Conservation (phyloP, 2,888 invertebrate genomes). For the Salticus scenicus region DNA sequence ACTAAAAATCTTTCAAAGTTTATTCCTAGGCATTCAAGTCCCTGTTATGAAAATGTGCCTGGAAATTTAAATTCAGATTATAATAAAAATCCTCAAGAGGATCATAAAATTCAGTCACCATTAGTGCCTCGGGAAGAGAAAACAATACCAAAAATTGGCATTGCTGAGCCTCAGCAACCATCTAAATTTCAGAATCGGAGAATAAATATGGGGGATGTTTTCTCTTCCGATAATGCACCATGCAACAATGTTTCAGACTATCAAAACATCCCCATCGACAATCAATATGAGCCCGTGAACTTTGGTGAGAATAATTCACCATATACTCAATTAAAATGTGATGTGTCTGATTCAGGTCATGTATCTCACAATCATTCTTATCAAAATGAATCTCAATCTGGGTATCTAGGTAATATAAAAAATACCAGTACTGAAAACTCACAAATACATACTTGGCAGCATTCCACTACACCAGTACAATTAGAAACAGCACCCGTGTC, state of each 20-base stretch:
- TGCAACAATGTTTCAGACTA: constrained; percentile 5
- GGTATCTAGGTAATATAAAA: constrained; percentile 13
- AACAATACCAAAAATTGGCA: too few species aligned
- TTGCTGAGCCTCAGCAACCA: constrained; percentile 59
- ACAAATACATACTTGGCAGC: constrained; percentile 26
- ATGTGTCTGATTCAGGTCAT: constrained; percentile 24
- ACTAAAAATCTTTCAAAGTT: constrained; percentile 7
- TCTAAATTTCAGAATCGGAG: constrained; percentile 42
- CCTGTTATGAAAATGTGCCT: constrained; percentile 41
- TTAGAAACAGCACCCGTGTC: constrained; percentile 19
- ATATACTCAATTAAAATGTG: constrained; percentile 29
- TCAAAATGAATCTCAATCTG: constrained; percentile 19
- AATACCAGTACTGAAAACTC: not conserved
- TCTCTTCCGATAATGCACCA: not conserved
- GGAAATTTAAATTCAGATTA: constrained; percentile 20
- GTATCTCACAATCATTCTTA: constrained; percentile 18
- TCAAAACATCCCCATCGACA: constrained; percentile 2
- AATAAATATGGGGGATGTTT: constrained; percentile 29
- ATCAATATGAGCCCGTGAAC: constrained; percentile 32
- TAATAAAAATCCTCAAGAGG: constrained; percentile 5
- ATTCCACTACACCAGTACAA: not conserved
- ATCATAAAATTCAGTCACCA: not conserved
- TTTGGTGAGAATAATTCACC: constrained; percentile 24
- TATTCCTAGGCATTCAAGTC: not conserved
- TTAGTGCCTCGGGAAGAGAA: not conserved